Conservation (phyloP, 2,113 vertebrate species). For the Saguinus midas region DNA sequence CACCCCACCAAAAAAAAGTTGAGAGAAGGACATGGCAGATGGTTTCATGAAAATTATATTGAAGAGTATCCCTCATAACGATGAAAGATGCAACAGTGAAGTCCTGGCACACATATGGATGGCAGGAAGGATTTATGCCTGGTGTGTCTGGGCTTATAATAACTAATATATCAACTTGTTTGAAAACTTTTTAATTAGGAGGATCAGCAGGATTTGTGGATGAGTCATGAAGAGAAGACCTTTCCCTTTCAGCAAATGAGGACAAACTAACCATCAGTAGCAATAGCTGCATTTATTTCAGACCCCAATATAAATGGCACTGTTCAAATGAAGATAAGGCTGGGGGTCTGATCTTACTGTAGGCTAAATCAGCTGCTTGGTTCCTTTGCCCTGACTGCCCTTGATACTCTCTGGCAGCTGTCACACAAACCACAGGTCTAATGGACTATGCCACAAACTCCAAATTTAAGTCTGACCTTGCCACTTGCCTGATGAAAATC, state of each 20-base stretch:
- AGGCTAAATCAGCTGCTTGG: background rate
- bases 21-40: constrained; percentile 27
- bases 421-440: background rate
- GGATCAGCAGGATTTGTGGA: constrained; percentile 36
- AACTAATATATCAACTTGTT: constrained; percentile 52
- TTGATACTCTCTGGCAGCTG: background rate
- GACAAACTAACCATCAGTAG: background rate
- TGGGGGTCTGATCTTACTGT: background rate
- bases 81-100: background rate
- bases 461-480: background rate
- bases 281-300: background rate
- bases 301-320: background rate
- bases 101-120: background rate
- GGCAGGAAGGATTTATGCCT: constrained; percentile 44
- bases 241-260: constrained; percentile 53
- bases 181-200: constrained; percentile 55
- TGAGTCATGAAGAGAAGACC: constrained; percentile 48
- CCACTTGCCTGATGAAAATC: background rate
- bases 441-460: background rate
- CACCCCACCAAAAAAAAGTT: background rate
- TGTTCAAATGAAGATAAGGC: background rate
- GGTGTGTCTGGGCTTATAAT: background rate
- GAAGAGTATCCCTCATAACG: background rate
- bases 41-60: constrained; percentile 33
- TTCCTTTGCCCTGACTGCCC: background rate